A percentile compares a stretch with the other conserved stretches of the same genome.
These are phyloP conservation scores for Odocoileus virginianus DNA, from an alignment of 2,113 vertebrate genomes.

Conservation along the genomic window DNA sequence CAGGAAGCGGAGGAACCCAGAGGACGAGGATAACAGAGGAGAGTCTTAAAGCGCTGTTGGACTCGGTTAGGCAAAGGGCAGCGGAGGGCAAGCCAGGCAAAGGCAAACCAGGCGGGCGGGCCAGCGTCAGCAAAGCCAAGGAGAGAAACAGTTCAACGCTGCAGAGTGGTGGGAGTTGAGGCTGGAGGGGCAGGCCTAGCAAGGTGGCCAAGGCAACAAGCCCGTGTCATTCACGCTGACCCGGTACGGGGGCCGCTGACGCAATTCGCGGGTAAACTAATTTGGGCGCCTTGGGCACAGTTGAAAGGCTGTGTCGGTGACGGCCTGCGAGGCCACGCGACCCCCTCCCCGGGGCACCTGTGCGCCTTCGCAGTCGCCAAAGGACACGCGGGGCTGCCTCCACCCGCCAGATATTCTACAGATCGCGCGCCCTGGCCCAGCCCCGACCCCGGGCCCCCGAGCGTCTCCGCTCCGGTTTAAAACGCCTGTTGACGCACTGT, in stretches of 20 bases:
- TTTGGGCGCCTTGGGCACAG: neutral
- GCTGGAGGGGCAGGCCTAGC: constrained; percentile 32
- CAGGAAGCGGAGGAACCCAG: neutral
- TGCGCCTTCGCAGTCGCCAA: constrained; percentile 21
- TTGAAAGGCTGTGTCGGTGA: neutral
- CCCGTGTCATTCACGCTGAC: neutral
- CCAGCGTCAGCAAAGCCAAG: neutral
- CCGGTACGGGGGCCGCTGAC: neutral
- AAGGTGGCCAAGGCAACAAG: neutral
- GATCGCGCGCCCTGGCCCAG: neutral
- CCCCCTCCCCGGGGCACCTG: constrained; percentile 42
- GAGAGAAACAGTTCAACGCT: neutral
- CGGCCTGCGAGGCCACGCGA: neutral
- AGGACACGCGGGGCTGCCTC: neutral
- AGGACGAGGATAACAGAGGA: neutral
- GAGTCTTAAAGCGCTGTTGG: neutral
- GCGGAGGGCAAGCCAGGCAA: neutral
- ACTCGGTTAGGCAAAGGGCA: neutral
- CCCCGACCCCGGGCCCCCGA: neutral
- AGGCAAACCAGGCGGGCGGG: neutral
- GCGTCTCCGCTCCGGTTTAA: neutral
- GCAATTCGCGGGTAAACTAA: constrained; percentile 8
- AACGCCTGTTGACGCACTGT: constrained; percentile 55
- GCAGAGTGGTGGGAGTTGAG: neutral
- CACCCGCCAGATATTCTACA: neutral